Conservation (phyloP, 2,113 vertebrate species). For the Meleagris gallopavo region DNA sequence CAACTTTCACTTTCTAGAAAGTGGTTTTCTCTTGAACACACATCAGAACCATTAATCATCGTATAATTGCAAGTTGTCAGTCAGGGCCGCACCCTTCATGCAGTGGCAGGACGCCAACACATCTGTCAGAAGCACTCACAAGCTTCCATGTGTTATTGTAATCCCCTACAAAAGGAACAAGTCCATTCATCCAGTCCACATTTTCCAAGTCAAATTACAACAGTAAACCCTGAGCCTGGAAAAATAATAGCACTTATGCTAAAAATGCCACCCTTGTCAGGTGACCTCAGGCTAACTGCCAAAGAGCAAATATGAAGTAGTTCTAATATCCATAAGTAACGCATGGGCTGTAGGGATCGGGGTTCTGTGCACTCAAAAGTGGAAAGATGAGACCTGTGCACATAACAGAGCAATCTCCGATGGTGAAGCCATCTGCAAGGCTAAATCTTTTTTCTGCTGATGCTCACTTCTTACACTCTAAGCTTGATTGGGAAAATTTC, state of each 20-base stretch:
- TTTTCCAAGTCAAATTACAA: slow-evolving; percentile 80
- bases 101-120: slow-evolving; percentile 85
- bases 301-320: background rate
- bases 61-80: slow-evolving; percentile 84
- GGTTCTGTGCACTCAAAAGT: background rate
- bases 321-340: background rate
- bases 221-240: slow-evolving; percentile 73
- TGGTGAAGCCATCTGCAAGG: background rate
- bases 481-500: background rate
- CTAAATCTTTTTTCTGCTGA: background rate
- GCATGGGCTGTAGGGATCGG: background rate
- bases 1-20: slow-evolving; percentile 85
- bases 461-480: background rate
- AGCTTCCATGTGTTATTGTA: slow-evolving; percentile 87
- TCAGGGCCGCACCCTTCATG: slow-evolving; percentile 83
- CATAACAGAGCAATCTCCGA: background rate
- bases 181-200: slow-evolving; percentile 80
- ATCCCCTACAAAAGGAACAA: slow-evolving; percentile 85
- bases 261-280: slow-evolving; percentile 57
- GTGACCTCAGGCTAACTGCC: slow-evolving; percentile 37
- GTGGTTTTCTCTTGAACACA: slow-evolving; percentile 86
- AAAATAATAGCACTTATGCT: slow-evolving; percentile 68
- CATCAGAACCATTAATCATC: slow-evolving; percentile 85
- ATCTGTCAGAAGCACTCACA: slow-evolving; percentile 87
- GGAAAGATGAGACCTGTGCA: background rate